phyloP scores from a whole-genome alignment of 2,888 invertebrate genomes.

The Aproaerema taeniolella region DNA sequence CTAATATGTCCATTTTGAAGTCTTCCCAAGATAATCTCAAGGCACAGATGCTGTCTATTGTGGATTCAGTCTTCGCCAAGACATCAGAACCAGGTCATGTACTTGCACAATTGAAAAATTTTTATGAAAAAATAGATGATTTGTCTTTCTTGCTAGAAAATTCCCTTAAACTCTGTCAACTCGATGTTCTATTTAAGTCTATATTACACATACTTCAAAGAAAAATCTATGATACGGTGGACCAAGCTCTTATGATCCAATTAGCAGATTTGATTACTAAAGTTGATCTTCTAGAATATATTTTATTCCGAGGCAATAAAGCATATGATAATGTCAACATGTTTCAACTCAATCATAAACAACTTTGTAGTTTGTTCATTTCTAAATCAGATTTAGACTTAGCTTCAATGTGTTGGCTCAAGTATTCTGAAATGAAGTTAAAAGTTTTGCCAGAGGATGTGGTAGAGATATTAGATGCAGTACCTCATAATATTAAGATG shows the following conservation, averaged over 20 bases:
- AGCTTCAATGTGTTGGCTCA: conserved; percentile 67
- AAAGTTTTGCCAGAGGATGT: conserved; percentile 41
- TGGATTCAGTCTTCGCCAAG: conserved; percentile 29
- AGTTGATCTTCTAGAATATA: conserved; percentile 62
- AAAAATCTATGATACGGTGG: conserved; percentile 36
- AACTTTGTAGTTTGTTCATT: conserved; percentile 54
- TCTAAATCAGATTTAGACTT: conserved; percentile 61
- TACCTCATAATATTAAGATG: conserved; percentile 61
- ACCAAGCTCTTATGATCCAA: conserved; percentile 30
- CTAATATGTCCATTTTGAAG: conserved; percentile 24
- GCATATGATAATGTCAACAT: conserved; percentile 46
- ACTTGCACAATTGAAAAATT: conserved; percentile 36
- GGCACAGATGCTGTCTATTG: conserved; percentile 36
- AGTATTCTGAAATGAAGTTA: conserved; percentile 52
- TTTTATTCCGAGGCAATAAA: conserved; percentile 51
- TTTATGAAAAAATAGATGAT: conserved; percentile 53
- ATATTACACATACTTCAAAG: conserved; percentile 53
- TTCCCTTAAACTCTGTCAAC: conserved; percentile 43
- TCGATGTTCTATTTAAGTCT: conserved; percentile 44
- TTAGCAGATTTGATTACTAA: conserved; percentile 53
- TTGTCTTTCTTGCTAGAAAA: conserved; percentile 39
- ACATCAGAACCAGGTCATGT: conserved; percentile 33
- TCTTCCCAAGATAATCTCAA: conserved; percentile 52
- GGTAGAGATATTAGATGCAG: conserved; percentile 49
- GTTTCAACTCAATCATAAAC: conserved; percentile 45